Conservation (phyloP, 2,113 vertebrate species). For the Marmota flaviventris region DNA sequence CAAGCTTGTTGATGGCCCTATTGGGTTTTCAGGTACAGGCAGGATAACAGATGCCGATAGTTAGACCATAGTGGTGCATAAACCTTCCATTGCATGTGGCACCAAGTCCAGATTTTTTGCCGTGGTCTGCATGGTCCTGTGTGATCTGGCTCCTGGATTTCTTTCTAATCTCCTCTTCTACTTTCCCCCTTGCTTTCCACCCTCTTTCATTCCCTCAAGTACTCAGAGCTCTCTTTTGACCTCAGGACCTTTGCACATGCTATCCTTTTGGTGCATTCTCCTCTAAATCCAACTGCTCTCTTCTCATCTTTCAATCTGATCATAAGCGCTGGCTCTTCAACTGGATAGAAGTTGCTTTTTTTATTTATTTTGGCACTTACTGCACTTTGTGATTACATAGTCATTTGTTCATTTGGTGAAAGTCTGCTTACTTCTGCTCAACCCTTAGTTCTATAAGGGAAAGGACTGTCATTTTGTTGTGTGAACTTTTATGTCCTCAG, state of each 20-base stretch:
- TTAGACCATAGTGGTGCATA: neutral
- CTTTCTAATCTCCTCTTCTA: neutral
- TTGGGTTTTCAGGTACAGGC: neutral
- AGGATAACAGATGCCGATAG: neutral
- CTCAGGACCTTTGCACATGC: neutral
- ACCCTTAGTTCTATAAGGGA: neutral
- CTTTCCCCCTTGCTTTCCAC: neutral
- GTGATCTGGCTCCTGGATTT: neutral
- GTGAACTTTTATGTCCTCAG: neutral
- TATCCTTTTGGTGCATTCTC: neutral
- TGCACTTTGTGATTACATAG: neutral
- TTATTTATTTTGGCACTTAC: neutral
- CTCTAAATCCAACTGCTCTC: neutral
- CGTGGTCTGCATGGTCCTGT: neutral
- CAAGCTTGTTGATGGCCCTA: neutral
- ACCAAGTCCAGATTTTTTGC: neutral
- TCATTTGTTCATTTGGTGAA: slow-evolving; percentile 15
- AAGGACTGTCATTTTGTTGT: neutral
- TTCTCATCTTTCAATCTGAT: neutral
- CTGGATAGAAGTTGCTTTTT: neutral
- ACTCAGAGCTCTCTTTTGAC: neutral
- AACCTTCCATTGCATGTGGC: neutral
- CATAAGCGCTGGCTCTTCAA: neutral
- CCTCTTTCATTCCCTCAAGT: neutral
- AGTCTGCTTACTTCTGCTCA: neutral